Evolutionary conservation across 2,113 vertebrate species (phyloP).

Genomic region (Tupaia tana): DNA sequence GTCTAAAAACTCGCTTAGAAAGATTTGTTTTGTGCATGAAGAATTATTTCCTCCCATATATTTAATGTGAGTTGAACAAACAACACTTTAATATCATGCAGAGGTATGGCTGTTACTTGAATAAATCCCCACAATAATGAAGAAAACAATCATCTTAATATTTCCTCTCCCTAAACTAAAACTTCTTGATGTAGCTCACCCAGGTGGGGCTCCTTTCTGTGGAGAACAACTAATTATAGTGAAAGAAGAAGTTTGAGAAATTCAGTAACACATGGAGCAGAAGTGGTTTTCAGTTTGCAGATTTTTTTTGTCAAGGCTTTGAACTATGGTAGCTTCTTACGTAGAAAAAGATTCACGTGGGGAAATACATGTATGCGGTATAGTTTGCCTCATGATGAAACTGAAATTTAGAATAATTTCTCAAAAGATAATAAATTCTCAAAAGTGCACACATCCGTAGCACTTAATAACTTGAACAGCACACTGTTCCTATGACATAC

Average conservation of each 20-base stretch:
- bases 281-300: constrained; percentile 68
- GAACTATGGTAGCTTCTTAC: background rate
- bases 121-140: background rate
- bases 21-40: background rate
- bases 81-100: background rate
- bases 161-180: background rate
- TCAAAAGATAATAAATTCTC: constrained; percentile 47
- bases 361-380: background rate
- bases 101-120: background rate
- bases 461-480: background rate
- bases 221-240: constrained; percentile 62
- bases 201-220: background rate
- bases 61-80: background rate
- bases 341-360: background rate
- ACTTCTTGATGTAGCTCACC: background rate
- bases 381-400: constrained; percentile 41
- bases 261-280: constrained; percentile 54
- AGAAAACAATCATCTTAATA: background rate
- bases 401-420: constrained; percentile 54
- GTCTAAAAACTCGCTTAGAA: background rate
- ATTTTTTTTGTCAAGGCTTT: constrained; percentile 11
- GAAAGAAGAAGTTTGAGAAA: constrained; percentile 74
- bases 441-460: background rate
- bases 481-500: background rate
- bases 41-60: background rate